phyloP scores from a whole-genome alignment of 2,113 vertebrate species.

The Gnathonemus echidnorhynchus region DNA sequence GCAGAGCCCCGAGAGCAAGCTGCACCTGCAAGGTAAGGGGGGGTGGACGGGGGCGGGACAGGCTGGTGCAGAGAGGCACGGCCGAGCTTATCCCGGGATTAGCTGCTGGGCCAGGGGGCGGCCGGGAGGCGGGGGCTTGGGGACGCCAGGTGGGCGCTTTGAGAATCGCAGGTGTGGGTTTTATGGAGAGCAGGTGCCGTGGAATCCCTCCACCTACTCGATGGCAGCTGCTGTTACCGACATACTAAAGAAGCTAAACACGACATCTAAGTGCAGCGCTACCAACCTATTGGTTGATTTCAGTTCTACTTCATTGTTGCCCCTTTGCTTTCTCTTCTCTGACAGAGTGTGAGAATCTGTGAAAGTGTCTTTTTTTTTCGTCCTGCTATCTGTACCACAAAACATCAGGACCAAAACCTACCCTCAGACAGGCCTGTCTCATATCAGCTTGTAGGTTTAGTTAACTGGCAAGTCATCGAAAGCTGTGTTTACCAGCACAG shows the following conservation, averaged over 20 bases:
- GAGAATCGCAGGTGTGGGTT: not conserved
- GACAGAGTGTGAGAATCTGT: not conserved
- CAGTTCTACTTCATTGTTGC: not conserved
- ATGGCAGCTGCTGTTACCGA: not conserved
- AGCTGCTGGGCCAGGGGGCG: not conserved
- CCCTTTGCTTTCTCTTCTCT: not conserved
- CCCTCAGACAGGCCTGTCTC: not conserved
- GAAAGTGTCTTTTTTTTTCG: not conserved
- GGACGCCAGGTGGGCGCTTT: not conserved
- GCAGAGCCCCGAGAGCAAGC: conserved; percentile 98
- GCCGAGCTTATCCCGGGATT: not conserved
- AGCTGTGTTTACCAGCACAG: not conserved
- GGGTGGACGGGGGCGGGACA: not conserved
- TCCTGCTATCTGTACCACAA: not conserved
- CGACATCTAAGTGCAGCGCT: not conserved
- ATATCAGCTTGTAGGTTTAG: not conserved
- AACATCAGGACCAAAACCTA: not conserved
- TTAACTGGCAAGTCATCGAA: not conserved
- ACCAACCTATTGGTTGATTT: not conserved
- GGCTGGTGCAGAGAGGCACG: not conserved
- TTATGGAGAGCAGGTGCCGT: not conserved
- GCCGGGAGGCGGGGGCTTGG: not conserved
- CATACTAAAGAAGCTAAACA: not conserved
- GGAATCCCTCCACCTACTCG: not conserved
- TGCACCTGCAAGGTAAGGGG: conserved; percentile 91